Evolutionary conservation across 1,140 invertebrate genomes (phyloP).

Genomic region (Frieseomelitta varia): DNA sequence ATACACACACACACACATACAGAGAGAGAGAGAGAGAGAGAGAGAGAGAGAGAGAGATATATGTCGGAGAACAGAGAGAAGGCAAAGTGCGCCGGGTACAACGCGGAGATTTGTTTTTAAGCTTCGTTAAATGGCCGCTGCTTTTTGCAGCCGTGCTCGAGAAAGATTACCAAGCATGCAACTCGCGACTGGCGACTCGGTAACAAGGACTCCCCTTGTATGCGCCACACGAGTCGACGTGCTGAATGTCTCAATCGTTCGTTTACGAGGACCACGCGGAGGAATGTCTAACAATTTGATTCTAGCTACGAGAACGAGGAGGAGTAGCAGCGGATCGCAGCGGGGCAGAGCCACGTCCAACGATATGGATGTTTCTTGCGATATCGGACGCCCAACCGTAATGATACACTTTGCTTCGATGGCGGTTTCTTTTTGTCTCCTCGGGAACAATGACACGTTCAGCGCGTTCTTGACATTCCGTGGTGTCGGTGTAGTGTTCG

Average conservation of each 20-base stretch:
- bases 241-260: constrained; percentile 64
- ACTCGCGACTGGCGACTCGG: constrained; percentile 53
- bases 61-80: no score
- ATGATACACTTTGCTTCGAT: constrained; percentile 12
- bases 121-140: constrained; percentile 51
- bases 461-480: not conserved
- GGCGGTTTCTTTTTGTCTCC: not conserved
- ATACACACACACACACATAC: no score
- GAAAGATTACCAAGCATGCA: constrained; percentile 55
- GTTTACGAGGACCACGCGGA: constrained; percentile 56
- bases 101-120: constrained; percentile 45
- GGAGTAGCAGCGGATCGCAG: not conserved
- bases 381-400: constrained; percentile 19
- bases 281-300: constrained; percentile 42
- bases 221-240: constrained; percentile 51
- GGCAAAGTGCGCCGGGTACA: not conserved
- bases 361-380: constrained; percentile 14
- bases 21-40: no score
- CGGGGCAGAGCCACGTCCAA: not conserved
- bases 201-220: constrained; percentile 65
- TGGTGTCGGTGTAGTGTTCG: not conserved
- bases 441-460: not conserved
- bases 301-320: constrained; percentile 28
- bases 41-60: not conserved
- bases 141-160: constrained; percentile 50